A percentile compares a stretch with the other conserved stretches of the same genome.
phyloP scores from a whole-genome alignment of 1,140 invertebrate species.

The Drosophila asahinai region DNA sequence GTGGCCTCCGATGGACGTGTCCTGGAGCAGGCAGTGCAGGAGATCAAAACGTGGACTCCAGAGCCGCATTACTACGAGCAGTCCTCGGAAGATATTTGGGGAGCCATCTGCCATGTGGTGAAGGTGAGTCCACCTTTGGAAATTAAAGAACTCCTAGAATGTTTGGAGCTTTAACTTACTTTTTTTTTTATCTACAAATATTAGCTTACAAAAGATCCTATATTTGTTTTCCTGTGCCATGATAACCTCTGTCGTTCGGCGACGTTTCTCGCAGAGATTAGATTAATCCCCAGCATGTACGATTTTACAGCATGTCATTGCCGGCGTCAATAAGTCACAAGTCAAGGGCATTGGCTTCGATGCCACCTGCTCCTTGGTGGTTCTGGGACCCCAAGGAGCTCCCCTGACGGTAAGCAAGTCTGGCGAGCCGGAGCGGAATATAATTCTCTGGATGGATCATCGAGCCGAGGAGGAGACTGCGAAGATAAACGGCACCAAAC shows the following conservation, averaged over 20 bases:
- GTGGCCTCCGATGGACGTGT: constrained; percentile 90
- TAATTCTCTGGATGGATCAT: constrained; percentile 99
- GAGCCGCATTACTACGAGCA: constrained; percentile 94
- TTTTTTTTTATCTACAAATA: neutral
- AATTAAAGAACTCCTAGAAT: neutral
- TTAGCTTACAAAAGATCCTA: constrained; percentile 5
- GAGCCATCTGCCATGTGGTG: constrained; percentile 84
- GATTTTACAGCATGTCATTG: constrained; percentile 87
- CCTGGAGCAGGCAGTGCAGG: constrained; percentile 87
- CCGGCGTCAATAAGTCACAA: constrained; percentile 86
- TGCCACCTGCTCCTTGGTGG: constrained; percentile 97
- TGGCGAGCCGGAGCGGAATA: constrained; percentile 91
- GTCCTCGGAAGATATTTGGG: constrained; percentile 96
- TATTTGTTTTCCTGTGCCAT: constrained; percentile 11
- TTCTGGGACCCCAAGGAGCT: constrained; percentile 89
- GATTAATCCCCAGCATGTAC: constrained; percentile 51
- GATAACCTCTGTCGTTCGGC: constrained; percentile 21
- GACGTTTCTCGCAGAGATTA: constrained; percentile 52
- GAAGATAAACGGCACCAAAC: constrained; percentile 91
- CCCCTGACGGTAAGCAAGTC: constrained; percentile 91
- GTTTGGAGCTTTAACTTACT: neutral
- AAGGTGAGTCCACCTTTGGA: constrained; percentile 44
- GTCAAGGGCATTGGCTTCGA: constrained; percentile 97
- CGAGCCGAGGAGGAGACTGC: constrained; percentile 93
- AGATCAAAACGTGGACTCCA: constrained; percentile 92